These are phyloP conservation scores for Mizuhopecten yessoensis DNA, from an alignment of 1,140 invertebrate species.

Conservation along the genomic window DNA sequence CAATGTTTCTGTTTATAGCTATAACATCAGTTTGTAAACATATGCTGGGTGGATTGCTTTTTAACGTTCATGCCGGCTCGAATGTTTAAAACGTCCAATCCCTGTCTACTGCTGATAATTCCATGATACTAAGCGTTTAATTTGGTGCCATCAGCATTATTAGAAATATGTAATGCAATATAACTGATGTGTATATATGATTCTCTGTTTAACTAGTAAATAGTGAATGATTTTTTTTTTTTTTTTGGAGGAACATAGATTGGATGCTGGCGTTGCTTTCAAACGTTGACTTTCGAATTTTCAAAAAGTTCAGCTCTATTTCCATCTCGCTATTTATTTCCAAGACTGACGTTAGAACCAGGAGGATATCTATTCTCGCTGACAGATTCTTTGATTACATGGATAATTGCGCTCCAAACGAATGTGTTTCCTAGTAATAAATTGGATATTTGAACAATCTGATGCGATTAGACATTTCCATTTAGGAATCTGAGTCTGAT, in stretches of 20 bases:
- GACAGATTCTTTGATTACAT: background rate
- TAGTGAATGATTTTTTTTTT: background rate
- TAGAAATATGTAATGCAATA: no score
- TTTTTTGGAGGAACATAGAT: background rate
- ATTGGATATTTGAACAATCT: conserved; percentile 19
- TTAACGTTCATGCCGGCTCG: no score
- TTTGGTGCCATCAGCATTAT: no score
- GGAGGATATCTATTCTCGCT: background rate
- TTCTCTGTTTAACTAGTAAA: no score
- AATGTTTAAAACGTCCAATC: no score
- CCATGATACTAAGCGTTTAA: no score
- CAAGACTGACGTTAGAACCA: background rate
- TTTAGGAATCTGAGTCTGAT: background rate
- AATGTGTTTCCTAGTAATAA: conserved; percentile 9
- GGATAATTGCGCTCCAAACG: conserved; percentile 10
- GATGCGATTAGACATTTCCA: conserved; percentile 13
- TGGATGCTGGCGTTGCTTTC: background rate
- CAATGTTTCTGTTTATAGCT: no score
- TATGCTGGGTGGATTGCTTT: no score
- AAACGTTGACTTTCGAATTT: background rate
- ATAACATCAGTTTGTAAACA: no score
- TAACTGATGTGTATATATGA: no score
- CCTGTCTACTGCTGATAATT: no score
- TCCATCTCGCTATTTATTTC: background rate
- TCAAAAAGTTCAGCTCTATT: background rate